phyloP scores from a whole-genome alignment of 1,140 invertebrate genomes.

The Sitobion miscanthi region DNA sequence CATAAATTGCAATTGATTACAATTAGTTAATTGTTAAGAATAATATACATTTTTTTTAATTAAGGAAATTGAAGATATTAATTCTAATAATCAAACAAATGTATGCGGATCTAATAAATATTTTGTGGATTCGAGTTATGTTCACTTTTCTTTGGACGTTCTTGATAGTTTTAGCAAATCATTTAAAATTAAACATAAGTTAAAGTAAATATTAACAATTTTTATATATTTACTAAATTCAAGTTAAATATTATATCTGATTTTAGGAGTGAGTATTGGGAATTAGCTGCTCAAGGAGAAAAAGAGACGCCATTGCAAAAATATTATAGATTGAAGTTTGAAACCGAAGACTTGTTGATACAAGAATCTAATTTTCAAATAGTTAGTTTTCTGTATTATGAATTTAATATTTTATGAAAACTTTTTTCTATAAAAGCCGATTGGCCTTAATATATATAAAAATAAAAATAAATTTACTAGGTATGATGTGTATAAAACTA shows the following conservation, averaged over 20 bases:
- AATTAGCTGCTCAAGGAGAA: constrained; percentile 24
- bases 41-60: background rate
- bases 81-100: background rate
- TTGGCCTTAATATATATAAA: no score
- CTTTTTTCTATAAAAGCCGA: no score
- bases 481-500: no score
- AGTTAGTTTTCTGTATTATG: background rate
- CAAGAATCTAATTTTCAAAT: background rate
- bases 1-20: background rate
- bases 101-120: background rate
- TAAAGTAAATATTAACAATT: background rate
- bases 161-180: background rate
- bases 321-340: constrained; percentile 27
- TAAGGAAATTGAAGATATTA: background rate
- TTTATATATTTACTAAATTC: background rate
- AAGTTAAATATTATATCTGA: background rate
- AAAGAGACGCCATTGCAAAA: background rate
- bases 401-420: no score
- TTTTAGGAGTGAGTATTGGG: background rate
- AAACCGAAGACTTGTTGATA: background rate
- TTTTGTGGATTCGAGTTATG: background rate
- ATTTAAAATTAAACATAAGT: background rate
- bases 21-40: background rate
- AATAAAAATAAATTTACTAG: no score
- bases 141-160: background rate